Percentiles rank a stretch among this genome's conserved stretches.
These are phyloP conservation scores for Merluccius polli DNA, from an alignment of 2,797 vertebrate genomes.

Conservation along the genomic window DNA sequence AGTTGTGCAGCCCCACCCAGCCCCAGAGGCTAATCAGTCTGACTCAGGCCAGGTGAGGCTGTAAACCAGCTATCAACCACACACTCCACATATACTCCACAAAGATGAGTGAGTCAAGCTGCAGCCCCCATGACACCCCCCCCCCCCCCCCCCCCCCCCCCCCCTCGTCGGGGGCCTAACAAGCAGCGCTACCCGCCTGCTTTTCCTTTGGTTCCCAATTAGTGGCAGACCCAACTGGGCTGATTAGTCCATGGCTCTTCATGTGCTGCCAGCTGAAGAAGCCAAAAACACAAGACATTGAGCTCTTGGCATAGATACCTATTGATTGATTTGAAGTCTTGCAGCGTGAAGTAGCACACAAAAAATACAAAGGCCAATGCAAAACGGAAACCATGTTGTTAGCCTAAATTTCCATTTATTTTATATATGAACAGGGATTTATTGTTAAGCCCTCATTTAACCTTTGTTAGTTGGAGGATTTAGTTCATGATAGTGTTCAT, in stretches of 20 bases:
- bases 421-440: background rate
- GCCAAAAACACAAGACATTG: constrained; percentile 28
- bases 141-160: too few species aligned
- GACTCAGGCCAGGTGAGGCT: too few species aligned
- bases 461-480: background rate
- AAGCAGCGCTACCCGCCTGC: constrained; percentile 15
- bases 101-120: background rate
- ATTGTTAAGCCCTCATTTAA: background rate
- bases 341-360: constrained; percentile 34
- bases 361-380: constrained; percentile 21
- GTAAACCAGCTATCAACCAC: too few species aligned
- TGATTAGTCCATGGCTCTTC: constrained; percentile 59
- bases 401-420: constrained; percentile 3
- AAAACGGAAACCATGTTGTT: background rate
- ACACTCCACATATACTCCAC: too few species aligned
- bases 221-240: constrained; percentile 54
- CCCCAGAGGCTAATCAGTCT: too few species aligned
- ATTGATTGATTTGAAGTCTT: constrained; percentile 30
- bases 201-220: constrained; percentile 43
- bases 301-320: constrained; percentile 41
- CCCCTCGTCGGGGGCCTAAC: constrained; percentile 31
- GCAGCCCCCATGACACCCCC: background rate
- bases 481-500: background rate
- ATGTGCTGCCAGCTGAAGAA: constrained; percentile 51
- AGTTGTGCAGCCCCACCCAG: too few species aligned